Evolutionary conservation across 1,140 invertebrate genomes (phyloP), one percentile per base, ranked within the genome.

Genomic region (Venturia canescens): DNA sequence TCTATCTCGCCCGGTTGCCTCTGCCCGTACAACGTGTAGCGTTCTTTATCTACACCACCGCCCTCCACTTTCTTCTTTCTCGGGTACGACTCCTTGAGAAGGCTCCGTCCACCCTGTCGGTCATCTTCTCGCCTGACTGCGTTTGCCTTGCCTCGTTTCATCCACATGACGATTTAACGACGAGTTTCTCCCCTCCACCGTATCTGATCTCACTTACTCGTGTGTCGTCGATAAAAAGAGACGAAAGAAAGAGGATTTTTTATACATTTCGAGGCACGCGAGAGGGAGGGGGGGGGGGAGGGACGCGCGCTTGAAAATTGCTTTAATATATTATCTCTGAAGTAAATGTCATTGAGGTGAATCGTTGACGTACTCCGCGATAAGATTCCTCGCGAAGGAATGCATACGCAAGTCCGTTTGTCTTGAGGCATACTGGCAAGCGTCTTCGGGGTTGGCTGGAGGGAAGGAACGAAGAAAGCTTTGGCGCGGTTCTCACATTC

Each of bases 1-100:
- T 91, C 90, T 88, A 90, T 91, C 86, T 88, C 89, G 90, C 89
- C 88, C 86, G 88, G 89, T 89, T 91, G 88, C 86, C 82, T 85
- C 81, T 79, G 76, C 84, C 88, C 89, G 87, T 87, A 87, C 63
- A 70, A 85, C 83, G 84, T n/a, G n/a, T 44, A 53, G 29, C 66
- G 48, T 74, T 60, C 80, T 79, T 57, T 38, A 53, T 31, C 66
- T 4, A 27, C 60, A 29, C 72, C 48, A 44, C 18, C 48, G 31
- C 18, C 31, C 44, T 53, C 63, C 78, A 75, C 31, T 66, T 48
- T 75, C 50, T 29, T n/a, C 26, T 31, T 38, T 77, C 34, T 26
- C 53, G 27, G 67, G 53, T 76, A 60, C 63, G 69, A 26, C 13
- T 38, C 80, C 77, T 81, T 83, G 23, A 31, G 16, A 29, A 29